Conservation (phyloP, 1,140 invertebrate species). For the Mercenaria mercenaria region DNA sequence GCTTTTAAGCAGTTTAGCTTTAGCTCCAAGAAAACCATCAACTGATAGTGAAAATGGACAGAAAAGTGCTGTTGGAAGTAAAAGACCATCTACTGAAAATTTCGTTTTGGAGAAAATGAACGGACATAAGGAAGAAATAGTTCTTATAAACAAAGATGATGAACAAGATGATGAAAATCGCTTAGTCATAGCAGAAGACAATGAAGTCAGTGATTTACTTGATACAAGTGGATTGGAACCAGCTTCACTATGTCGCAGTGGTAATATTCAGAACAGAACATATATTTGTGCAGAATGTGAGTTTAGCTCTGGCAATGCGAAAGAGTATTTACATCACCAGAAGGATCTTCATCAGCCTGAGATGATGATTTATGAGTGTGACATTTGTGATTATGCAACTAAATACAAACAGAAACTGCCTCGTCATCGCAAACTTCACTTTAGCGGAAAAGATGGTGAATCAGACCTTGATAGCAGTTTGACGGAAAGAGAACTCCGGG, state of each 20-base stretch:
- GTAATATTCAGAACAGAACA: constrained; percentile 80
- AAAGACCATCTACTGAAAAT: constrained; percentile 61
- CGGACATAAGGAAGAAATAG: constrained; percentile 47
- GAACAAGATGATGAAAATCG: constrained; percentile 71
- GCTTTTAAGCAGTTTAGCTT: constrained; percentile 34
- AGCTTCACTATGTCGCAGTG: constrained; percentile 64
- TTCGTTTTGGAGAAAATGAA: constrained; percentile 55
- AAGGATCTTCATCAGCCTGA: constrained; percentile 76
- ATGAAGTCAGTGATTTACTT: constrained; percentile 11
- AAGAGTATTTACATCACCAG: constrained; percentile 78
- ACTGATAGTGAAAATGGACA: constrained; percentile 6
- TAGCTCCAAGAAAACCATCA: constrained; percentile 30
- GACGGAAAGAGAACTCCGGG: constrained; percentile 66
- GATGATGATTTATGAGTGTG: constrained; percentile 81
- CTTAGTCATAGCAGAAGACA: constrained; percentile 72
- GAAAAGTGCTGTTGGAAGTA: constrained; percentile 16
- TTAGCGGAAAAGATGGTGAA: constrained; percentile 73
- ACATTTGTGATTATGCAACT: constrained; percentile 83
- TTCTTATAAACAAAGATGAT: constrained; percentile 57
- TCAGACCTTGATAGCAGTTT: constrained; percentile 74
- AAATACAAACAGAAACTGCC: constrained; percentile 82
- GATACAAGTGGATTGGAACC: constrained; percentile 55
- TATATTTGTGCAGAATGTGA: constrained; percentile 79
- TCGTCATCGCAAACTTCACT: constrained; percentile 81
- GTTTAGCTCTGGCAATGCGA: constrained; percentile 77